phyloP scores from a whole-genome alignment of 1,140 invertebrate species.

The Archegozetes longisetosus region DNA sequence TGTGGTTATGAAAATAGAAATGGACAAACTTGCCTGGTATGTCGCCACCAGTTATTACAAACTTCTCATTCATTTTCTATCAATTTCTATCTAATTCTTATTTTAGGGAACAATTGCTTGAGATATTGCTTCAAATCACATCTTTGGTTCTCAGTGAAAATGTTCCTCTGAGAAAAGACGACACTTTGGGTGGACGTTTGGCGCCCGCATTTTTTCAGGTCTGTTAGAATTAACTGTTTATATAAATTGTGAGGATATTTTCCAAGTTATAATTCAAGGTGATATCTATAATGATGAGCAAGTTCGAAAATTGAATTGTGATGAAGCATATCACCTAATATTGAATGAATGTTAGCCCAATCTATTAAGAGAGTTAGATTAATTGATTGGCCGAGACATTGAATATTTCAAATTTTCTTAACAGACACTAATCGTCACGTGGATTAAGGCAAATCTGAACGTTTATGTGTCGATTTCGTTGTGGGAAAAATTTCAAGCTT shows the following conservation, averaged over 20 bases:
- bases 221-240: constrained; percentile 3
- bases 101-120: constrained; percentile 60
- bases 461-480: constrained; percentile 68
- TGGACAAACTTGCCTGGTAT: constrained; percentile 83
- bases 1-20: constrained; percentile 88
- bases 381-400: neutral
- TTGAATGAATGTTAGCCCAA: neutral
- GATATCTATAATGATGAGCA: too few species aligned
- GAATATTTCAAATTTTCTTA: constrained; percentile 28
- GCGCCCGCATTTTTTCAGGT: constrained; percentile 72
- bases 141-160: constrained; percentile 65
- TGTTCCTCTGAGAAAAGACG: constrained; percentile 51
- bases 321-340: neutral
- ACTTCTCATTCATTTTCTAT: constrained; percentile 14
- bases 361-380: neutral
- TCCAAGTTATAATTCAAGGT: too few species aligned
- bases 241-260: neutral
- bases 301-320: too few species aligned
- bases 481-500: constrained; percentile 84
- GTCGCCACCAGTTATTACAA: constrained; percentile 5
- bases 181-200: constrained; percentile 59
- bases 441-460: constrained; percentile 94
- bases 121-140: constrained; percentile 80
- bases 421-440: constrained; percentile 89
- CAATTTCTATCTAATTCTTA: constrained; percentile 17